Percentiles rank a stretch among this genome's conserved stretches.
These are phyloP conservation scores for Drosophila pandora DNA, from an alignment of 1,140 invertebrate genomes.

Conservation along the genomic window DNA sequence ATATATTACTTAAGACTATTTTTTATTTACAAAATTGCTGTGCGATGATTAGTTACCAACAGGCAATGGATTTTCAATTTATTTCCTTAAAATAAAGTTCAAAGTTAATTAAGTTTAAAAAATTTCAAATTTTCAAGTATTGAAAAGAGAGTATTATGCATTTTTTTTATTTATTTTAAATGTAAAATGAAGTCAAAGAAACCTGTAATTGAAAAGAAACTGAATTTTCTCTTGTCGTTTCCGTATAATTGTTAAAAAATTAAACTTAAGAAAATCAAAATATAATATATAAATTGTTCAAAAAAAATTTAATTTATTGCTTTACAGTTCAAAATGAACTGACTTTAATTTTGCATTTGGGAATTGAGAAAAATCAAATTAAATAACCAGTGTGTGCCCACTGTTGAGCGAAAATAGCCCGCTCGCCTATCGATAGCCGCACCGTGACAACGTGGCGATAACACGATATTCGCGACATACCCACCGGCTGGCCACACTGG, in stretches of 20 bases:
- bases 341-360: too few species aligned
- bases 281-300: too few species aligned
- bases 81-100: background rate
- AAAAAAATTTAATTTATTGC: too few species aligned
- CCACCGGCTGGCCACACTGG: slow-evolving; percentile 6
- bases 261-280: too few species aligned
- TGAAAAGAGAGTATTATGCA: too few species aligned
- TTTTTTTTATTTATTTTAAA: too few species aligned
- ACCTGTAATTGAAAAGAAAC: too few species aligned
- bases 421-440: slow-evolving; percentile 5
- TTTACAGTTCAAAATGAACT: too few species aligned
- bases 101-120: background rate
- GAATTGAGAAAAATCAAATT: background rate
- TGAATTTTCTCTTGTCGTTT: too few species aligned
- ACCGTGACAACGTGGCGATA: slow-evolving; percentile 24
- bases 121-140: too few species aligned
- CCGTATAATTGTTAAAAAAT: too few species aligned
- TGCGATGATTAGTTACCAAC: background rate
- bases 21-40: background rate
- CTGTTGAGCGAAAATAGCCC: background rate
- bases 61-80: background rate
- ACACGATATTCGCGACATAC: background rate
- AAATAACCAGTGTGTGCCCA: background rate
- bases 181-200: too few species aligned
- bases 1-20: background rate